Base-by-base conservation (phyloP, 2,888 invertebrate species). In the Palloptera scutellata region DNA sequence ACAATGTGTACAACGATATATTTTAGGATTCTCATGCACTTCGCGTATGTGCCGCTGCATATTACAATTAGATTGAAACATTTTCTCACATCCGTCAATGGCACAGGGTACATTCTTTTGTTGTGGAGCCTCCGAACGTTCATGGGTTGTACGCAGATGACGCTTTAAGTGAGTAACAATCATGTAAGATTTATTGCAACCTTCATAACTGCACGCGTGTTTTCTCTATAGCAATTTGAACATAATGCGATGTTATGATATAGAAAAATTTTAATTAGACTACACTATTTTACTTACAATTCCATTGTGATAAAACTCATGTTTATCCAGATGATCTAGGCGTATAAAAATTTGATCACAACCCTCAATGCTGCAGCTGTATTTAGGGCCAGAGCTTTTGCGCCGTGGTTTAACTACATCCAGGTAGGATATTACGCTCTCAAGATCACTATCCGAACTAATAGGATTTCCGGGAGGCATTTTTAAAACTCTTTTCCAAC, bases 111-210 rank as follows among this genome's bases (percentile, higher is more conserved):
- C 64, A 12, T 72, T 76, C 60, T 79, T 82, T 10, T 66, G 68
- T 10, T 71, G 69, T 0, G 70, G 62, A 19, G 63, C 64, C 0
- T 70, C 69, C 1, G 51, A 43, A 6, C 83, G 81, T 72, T 85
- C 84, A 74, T 88, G 89, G 3, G 81, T 84, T 61, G 80, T 86
- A 57, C 86, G 84, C 57, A 86, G 75, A 73, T 91, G 91, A 0
- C 91, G 86, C 76, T 88, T 88, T 61, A 91, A 81, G 77, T 90
- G 90, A 11, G 88, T 88, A 66, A 87, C 85, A 73, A 86, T 89
- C 1, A 88, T 87, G 70, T 91, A 91, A 1, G 87, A 84, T 78
- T 91, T 91, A 5, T 77, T 75, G 74, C 91, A 91, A 48, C 86
- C 86, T n/a, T 86, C 84, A 75, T 87, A 85, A 13, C 81, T 77